Evolutionary conservation across 2,888 invertebrate genomes (phyloP).

Genomic region (Ernsta delagoae): DNA sequence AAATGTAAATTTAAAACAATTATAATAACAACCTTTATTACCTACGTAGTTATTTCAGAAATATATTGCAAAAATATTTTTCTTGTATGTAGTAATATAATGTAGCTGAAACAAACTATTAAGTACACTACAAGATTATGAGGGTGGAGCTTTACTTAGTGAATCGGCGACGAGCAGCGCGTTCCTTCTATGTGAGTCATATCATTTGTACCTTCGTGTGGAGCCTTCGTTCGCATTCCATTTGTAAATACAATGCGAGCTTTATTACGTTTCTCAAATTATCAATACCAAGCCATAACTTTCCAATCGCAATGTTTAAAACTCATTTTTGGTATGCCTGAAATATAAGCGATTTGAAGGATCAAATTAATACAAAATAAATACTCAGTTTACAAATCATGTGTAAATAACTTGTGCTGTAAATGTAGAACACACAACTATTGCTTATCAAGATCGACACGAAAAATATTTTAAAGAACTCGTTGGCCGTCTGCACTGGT

Average conservation of each 20-base stretch:
- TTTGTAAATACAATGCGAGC: slow-evolving; percentile 40
- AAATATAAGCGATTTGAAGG: not conserved
- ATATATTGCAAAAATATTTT: too few species aligned
- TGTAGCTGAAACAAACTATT: slow-evolving; percentile 1
- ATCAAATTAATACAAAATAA: not conserved
- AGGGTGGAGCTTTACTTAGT: slow-evolving; percentile 53
- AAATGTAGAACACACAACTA: not conserved
- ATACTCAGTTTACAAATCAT: too few species aligned
- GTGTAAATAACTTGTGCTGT: not conserved
- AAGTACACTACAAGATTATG: slow-evolving; percentile 42
- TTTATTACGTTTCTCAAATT: slow-evolving; percentile 27
- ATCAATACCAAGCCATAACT: slow-evolving; percentile 11
- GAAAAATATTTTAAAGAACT: slow-evolving; percentile 49
- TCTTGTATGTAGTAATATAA: too few species aligned
- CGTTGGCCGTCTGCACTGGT: slow-evolving; percentile 53
- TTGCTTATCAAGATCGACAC: slow-evolving; percentile 11
- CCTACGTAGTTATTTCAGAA: too few species aligned
- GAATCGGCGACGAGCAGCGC: slow-evolving; percentile 59
- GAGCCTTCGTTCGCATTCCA: slow-evolving; percentile 74
- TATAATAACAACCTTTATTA: too few species aligned
- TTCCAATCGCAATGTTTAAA: not conserved
- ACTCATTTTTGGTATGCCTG: not conserved
- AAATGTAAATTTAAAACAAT: too few species aligned
- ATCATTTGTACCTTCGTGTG: slow-evolving; percentile 57
- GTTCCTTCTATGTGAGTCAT: slow-evolving; percentile 75